These are phyloP conservation scores for Spilogale gracilis DNA, from an alignment of 2,113 vertebrate genomes.

Conservation along the genomic window DNA sequence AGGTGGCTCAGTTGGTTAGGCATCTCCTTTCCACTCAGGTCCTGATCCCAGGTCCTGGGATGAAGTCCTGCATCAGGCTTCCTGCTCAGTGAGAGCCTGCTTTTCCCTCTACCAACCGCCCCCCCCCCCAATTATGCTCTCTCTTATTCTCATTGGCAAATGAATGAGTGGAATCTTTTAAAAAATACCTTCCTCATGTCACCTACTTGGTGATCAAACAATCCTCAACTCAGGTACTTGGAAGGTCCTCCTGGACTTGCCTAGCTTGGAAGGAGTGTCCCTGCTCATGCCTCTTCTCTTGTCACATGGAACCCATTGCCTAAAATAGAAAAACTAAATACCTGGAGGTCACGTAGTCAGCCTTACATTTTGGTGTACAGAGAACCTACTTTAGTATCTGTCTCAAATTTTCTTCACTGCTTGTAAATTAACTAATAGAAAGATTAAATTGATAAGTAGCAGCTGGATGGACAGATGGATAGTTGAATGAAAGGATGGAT, in stretches of 20 bases:
- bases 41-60: neutral
- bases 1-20: neutral
- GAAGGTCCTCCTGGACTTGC: neutral
- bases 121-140: neutral
- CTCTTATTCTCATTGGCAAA: neutral
- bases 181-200: neutral
- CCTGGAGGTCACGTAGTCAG: neutral
- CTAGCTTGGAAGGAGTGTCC: neutral
- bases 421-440: neutral
- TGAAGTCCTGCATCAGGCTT: neutral
- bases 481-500: neutral
- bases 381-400: neutral
- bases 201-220: neutral
- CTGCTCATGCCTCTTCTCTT: neutral
- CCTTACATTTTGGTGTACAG: neutral
- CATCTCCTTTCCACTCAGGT: neutral
- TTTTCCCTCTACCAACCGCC: neutral
- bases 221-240: neutral
- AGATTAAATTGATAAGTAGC: neutral
- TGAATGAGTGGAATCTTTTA: neutral
- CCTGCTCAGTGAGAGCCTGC: neutral
- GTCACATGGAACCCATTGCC: accelerated
- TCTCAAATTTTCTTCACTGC: neutral
- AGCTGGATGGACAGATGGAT: neutral
- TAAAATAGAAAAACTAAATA: neutral